Evolutionary conservation across 2,888 invertebrate species (phyloP).

Genomic region (Cataglyphis albicans): DNA sequence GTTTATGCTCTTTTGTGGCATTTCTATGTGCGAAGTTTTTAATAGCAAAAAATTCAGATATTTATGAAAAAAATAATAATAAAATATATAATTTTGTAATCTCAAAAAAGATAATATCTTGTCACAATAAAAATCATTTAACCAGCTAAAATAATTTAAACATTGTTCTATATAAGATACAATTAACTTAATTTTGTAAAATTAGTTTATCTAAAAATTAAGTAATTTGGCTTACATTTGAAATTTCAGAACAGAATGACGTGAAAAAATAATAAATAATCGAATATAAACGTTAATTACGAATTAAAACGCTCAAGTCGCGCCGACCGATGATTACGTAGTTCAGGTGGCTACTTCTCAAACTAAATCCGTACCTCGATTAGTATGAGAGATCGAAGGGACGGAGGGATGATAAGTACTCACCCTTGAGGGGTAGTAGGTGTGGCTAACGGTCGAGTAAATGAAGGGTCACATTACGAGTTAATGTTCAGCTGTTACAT

Average conservation of each 20-base stretch:
- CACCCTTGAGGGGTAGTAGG: constrained; percentile 75
- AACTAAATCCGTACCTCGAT: constrained; percentile 75
- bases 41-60: background rate
- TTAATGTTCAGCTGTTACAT: constrained; percentile 85
- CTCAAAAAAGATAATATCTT: background rate
- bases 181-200: background rate
- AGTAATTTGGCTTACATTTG: background rate
- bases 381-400: constrained; percentile 77
- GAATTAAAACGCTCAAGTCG: constrained; percentile 17
- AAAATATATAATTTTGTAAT: background rate
- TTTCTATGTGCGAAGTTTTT: constrained; percentile 12
- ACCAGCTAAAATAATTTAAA: background rate
- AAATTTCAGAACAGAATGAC: background rate
- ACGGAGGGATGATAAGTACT: constrained; percentile 78
- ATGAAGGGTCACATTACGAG: constrained; percentile 85
- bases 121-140: background rate
- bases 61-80: background rate
- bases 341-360: constrained; percentile 39
- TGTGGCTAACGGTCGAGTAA: constrained; percentile 85
- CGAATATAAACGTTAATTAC: constrained; percentile 24
- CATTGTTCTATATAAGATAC: background rate
- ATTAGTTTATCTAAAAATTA: background rate
- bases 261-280: constrained; percentile 15
- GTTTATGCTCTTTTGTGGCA: constrained; percentile 28
- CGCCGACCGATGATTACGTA: constrained; percentile 27